phyloP scores from a whole-genome alignment of 2,113 vertebrate species.

The Zosterops lateralis region DNA sequence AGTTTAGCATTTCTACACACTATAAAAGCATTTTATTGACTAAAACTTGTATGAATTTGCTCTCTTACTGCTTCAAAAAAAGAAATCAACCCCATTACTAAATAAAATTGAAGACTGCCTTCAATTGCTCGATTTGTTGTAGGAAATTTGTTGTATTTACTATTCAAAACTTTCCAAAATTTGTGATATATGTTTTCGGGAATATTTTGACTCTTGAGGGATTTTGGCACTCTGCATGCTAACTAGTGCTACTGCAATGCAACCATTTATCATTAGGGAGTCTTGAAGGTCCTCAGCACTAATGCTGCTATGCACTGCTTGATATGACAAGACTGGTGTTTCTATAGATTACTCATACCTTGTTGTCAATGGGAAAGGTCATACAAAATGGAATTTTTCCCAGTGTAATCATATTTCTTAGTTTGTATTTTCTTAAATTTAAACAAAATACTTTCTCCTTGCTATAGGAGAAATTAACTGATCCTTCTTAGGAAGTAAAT shows the following conservation, averaged over 20 bases:
- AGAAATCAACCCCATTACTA: constrained; percentile 34
- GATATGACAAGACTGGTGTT: constrained; percentile 14
- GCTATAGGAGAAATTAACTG: background rate
- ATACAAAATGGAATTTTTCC: constrained; percentile 14
- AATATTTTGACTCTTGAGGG: constrained; percentile 38
- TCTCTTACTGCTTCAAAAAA: background rate
- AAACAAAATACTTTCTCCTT: constrained; percentile 21
- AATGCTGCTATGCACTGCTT: constrained; percentile 14
- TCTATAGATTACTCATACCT: constrained; percentile 25
- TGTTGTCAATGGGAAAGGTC: constrained; percentile 41
- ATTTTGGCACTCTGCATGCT: constrained; percentile 27
- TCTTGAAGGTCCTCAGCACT: constrained; percentile 21
- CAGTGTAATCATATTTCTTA: constrained; percentile 36
- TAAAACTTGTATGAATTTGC: constrained; percentile 36
- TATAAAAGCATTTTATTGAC: constrained; percentile 44
- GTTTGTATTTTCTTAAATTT: constrained; percentile 24
- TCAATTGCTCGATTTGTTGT: constrained; percentile 38
- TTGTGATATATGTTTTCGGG: constrained; percentile 20
- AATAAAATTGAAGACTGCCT: constrained; percentile 54
- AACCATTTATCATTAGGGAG: constrained; percentile 42
- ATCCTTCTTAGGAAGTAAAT: background rate
- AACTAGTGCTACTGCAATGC: background rate
- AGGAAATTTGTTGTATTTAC: constrained; percentile 58
- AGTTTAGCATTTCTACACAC: constrained; percentile 14
- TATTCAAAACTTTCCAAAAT: constrained; percentile 11